Conservation (phyloP, 1,140 invertebrate species). For the Archivesica marissinica region DNA sequence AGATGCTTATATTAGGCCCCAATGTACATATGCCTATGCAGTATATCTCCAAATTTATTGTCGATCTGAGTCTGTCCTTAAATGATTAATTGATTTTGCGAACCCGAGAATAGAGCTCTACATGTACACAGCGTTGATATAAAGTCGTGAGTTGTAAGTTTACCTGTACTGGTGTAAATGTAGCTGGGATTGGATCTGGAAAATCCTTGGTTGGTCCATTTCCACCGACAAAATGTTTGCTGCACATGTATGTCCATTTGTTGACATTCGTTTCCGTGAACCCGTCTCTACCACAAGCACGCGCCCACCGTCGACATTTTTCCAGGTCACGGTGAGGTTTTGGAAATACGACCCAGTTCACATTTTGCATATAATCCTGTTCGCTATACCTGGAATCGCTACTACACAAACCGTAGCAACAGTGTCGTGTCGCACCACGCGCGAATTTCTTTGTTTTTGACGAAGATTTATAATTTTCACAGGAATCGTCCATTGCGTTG, state of each 20-base stretch:
- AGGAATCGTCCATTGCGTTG: too few relatives aligned
- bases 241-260: conserved; percentile 62
- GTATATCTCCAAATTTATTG: too few relatives aligned
- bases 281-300: conserved; percentile 56
- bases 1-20: too few relatives aligned
- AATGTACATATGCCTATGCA: too few relatives aligned
- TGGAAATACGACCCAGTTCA: conserved; percentile 64
- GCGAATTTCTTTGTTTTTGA: too few relatives aligned
- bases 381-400: conserved; percentile 61
- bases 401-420: conserved; percentile 63
- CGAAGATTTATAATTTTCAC: too few relatives aligned
- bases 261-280: conserved; percentile 57
- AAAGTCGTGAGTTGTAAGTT: too few relatives aligned
- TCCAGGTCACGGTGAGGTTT: conserved; percentile 53
- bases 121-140: too few relatives aligned
- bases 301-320: conserved; percentile 62
- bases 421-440: conserved; percentile 53
- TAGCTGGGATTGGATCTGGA: conserved; percentile 50
- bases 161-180: conserved; percentile 22
- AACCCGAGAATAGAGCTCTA: too few relatives aligned
- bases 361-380: conserved; percentile 50
- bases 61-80: too few relatives aligned
- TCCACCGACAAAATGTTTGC: conserved; percentile 49
- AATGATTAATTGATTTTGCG: too few relatives aligned
- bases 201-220: conserved; percentile 41